Evolutionary conservation across 2,113 vertebrate species (phyloP).

Genomic region (Acanthisitta chloris): DNA sequence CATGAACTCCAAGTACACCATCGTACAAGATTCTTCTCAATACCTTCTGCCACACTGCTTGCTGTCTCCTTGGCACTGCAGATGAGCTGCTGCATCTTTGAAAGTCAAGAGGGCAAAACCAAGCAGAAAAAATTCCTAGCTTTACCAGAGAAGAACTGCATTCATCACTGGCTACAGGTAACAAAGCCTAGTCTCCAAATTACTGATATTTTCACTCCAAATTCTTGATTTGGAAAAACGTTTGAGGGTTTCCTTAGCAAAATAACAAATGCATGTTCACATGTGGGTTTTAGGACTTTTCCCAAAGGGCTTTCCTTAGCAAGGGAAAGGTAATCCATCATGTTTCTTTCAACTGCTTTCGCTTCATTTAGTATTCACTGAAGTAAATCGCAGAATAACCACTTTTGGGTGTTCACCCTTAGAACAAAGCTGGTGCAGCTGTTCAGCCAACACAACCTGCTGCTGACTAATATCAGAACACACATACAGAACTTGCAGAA

Average conservation of each 20-base stretch:
- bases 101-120: not conserved
- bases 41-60: not conserved
- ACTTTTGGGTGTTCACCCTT: not conserved
- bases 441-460: not conserved
- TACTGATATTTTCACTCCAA: not conserved
- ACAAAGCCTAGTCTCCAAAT: not conserved
- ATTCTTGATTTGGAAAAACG: not conserved
- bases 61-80: not conserved
- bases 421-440: not conserved
- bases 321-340: not conserved
- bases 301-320: not conserved
- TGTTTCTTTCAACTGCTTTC: not conserved
- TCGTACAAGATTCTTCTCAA: not conserved
- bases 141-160: not conserved
- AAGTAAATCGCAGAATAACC: not conserved
- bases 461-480: not conserved
- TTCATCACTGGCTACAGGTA: not conserved
- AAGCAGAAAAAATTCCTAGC: not conserved
- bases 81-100: not conserved
- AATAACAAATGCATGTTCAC: not conserved
- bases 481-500: not conserved
- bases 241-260: not conserved
- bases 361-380: not conserved
- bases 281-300: not conserved
- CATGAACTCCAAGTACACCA: not conserved